Percentiles rank a stretch among this genome's conserved stretches.
phyloP scores from a whole-genome alignment of 2,113 vertebrate genomes.

The Cephalopterus ornatus region DNA sequence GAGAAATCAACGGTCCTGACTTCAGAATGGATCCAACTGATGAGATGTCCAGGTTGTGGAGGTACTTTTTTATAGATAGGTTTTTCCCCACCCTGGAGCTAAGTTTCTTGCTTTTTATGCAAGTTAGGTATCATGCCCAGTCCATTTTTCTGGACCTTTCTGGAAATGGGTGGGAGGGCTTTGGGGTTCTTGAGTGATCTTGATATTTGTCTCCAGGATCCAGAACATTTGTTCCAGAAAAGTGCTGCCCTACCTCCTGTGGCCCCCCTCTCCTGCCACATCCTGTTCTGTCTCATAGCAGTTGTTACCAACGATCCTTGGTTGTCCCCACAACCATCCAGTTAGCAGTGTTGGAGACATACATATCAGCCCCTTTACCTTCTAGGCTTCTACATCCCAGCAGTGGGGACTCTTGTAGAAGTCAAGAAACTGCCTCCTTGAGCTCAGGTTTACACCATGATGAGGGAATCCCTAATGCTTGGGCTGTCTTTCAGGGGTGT shows the following conservation, averaged over 20 bases:
- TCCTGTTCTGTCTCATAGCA: background rate
- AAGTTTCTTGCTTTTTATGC: background rate
- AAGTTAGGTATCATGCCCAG: background rate
- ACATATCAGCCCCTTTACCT: background rate
- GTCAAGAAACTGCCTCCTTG: background rate
- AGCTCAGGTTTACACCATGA: accelerated
- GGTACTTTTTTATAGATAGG: background rate
- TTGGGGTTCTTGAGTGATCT: background rate
- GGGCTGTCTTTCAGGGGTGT: background rate
- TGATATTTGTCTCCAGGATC: background rate
- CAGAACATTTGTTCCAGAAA: background rate
- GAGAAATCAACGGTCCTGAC: background rate
- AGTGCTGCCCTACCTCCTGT: background rate
- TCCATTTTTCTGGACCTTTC: background rate
- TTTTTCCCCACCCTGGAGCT: background rate
- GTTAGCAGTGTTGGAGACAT: background rate
- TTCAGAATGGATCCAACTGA: background rate
- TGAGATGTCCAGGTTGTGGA: background rate
- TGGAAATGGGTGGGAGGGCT: background rate
- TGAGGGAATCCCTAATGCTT: background rate
- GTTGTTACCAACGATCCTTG: background rate
- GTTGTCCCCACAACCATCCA: background rate
- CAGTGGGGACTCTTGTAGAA: background rate
- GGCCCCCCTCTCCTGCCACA: background rate
- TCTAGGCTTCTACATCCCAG: background rate